Evolutionary conservation across 2,888 invertebrate genomes (phyloP).

Genomic region (Leptopilina syphax): DNA sequence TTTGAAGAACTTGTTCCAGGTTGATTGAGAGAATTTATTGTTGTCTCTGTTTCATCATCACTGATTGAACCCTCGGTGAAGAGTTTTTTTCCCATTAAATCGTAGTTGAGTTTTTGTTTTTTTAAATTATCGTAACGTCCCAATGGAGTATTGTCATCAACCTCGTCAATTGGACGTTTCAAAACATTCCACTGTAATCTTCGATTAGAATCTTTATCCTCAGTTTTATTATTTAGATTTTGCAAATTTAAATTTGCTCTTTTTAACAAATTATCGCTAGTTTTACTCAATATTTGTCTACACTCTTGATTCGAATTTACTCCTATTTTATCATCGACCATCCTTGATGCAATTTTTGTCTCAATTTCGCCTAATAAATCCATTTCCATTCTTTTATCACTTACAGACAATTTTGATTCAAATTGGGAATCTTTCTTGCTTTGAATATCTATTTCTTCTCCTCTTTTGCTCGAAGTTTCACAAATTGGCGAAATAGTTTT

Average conservation of each 20-base stretch:
- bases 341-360: too few relatives aligned
- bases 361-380: too few relatives aligned
- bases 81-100: slow-evolving; percentile 62
- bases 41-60: slow-evolving; percentile 60
- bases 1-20: not conserved
- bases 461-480: not conserved
- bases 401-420: too few relatives aligned
- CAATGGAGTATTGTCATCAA: slow-evolving; percentile 61
- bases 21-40: not conserved
- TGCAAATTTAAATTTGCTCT: not conserved
- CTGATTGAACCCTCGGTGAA: slow-evolving; percentile 57
- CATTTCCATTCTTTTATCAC: too few relatives aligned
- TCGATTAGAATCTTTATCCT: not conserved
- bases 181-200: slow-evolving; percentile 39
- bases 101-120: slow-evolving; percentile 61
- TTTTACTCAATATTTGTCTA: too few relatives aligned
- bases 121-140: slow-evolving; percentile 58
- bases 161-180: slow-evolving; percentile 56
- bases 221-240: not conserved
- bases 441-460: slow-evolving; percentile 39
- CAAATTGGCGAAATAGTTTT: not conserved
- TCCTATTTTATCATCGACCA: too few relatives aligned
- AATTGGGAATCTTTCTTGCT: too few relatives aligned
- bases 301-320: too few relatives aligned
- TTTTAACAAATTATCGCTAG: too few relatives aligned